Percentiles rank a stretch among this genome's conserved stretches.
Conservation (phyloP, 1,140 invertebrate genomes). For the Diachasmimorpha longicaudata region DNA sequence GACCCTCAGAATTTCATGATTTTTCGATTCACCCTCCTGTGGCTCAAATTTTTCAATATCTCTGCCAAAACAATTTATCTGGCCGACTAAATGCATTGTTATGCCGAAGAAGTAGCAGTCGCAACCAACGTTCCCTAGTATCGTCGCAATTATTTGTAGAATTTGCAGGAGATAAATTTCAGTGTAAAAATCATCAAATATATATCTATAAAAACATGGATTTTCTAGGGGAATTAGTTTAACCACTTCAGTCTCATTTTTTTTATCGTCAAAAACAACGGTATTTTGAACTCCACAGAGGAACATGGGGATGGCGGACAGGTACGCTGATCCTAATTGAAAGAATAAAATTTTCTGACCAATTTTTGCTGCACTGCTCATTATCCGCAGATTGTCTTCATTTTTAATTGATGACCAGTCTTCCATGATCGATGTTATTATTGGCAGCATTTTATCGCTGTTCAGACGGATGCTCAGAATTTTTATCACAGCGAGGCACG, state of each 20-base stretch:
- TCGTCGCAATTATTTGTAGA: conserved; percentile 3
- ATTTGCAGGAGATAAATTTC: conserved; percentile 22
- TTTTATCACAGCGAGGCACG: neutral
- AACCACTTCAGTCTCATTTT: neutral
- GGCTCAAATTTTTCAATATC: neutral
- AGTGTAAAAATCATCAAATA: conserved; percentile 5
- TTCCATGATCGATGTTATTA: neutral
- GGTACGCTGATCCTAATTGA: conserved; percentile 16
- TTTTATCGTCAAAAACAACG: neutral
- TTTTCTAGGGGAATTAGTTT: conserved; percentile 21
- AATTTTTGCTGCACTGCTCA: too few species aligned
- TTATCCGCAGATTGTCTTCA: too few species aligned
- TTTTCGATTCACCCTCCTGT: neutral
- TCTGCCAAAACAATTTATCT: conserved; percentile 27
- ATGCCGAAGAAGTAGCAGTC: conserved; percentile 33
- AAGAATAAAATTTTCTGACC: too few species aligned
- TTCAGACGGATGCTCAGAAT: neutral
- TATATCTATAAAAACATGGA: conserved; percentile 15
- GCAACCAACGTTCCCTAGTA: conserved; percentile 25
- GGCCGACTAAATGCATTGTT: conserved; percentile 34
- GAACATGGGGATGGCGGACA: neutral
- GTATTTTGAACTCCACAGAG: conserved; percentile 10
- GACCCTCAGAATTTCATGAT: neutral
- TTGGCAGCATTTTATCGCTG: neutral
- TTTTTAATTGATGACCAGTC: neutral